Conservation (phyloP, 2,888 invertebrate genomes). For the Leptinotarsa tumamoca region DNA sequence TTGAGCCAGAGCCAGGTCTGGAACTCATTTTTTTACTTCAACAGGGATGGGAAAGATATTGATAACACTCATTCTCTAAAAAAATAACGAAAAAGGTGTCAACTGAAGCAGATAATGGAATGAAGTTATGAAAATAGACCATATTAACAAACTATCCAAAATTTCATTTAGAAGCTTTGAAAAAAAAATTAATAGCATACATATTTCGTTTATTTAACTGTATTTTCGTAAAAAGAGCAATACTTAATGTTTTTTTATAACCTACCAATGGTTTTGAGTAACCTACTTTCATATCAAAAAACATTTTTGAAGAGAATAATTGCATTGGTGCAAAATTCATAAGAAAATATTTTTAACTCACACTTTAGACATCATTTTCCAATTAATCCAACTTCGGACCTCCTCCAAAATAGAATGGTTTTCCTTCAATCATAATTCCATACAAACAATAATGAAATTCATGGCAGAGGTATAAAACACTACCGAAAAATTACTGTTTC, state of each 20-base stretch:
- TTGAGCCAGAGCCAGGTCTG: slow-evolving; percentile 57
- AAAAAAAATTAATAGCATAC: no score
- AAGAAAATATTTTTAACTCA: neutral
- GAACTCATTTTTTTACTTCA: slow-evolving; percentile 53
- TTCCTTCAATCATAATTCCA: slow-evolving; percentile 6
- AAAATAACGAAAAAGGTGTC: neutral
- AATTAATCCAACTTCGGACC: neutral
- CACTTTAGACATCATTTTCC: neutral
- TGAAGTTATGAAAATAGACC: neutral
- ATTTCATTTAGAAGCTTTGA: no score
- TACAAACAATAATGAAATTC: neutral
- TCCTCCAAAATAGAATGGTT: neutral
- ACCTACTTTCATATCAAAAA: no score
- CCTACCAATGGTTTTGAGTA: neutral
- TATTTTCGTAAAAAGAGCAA: neutral
- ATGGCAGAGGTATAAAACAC: neutral
- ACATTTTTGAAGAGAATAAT: neutral
- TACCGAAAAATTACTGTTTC: neutral
- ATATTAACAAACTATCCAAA: no score
- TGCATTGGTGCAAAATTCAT: neutral
- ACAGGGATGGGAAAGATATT: slow-evolving; percentile 10
- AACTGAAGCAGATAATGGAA: neutral
- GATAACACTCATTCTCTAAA: slow-evolving; percentile 33
- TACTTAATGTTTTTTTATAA: neutral
- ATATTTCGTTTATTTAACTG: no score